phyloP scores from a whole-genome alignment of 2,113 vertebrate species.

The Aramus guarauna region DNA sequence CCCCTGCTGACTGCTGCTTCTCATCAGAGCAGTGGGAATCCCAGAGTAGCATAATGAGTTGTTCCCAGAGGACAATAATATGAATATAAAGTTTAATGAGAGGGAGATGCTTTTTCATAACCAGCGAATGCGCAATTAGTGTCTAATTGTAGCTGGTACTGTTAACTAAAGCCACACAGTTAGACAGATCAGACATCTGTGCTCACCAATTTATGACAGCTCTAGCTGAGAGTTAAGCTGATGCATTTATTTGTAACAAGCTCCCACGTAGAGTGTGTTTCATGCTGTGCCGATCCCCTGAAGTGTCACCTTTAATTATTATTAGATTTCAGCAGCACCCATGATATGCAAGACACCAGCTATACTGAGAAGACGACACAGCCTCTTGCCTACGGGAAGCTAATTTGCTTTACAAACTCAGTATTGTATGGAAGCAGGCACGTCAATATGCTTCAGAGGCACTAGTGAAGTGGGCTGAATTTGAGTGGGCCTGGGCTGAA shows the following conservation, averaged over 20 bases:
- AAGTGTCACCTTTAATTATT: constrained; percentile 57
- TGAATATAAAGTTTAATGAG: constrained; percentile 60
- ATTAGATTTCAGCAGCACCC: constrained; percentile 55
- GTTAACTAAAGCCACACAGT: constrained; percentile 49
- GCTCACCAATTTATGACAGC: constrained; percentile 55
- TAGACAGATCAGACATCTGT: constrained; percentile 52
- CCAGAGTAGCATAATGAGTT: neutral
- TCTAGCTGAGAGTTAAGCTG: constrained; percentile 50
- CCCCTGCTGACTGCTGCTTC: constrained; percentile 14
- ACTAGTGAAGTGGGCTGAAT: neutral
- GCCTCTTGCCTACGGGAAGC: neutral
- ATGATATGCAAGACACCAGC: constrained; percentile 15
- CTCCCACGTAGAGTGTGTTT: constrained; percentile 9
- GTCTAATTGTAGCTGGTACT: constrained; percentile 50
- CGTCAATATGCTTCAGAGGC: neutral
- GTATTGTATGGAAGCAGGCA: neutral
- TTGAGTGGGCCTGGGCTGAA: neutral
- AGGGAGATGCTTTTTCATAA: constrained; percentile 42
- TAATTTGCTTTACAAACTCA: constrained; percentile 37
- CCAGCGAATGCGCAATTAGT: constrained; percentile 13
- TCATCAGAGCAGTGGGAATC: constrained; percentile 23
- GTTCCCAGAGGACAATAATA: constrained; percentile 40
- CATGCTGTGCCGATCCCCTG: constrained; percentile 5
- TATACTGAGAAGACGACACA: neutral
- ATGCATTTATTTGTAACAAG: constrained; percentile 53